Percentiles rank a stretch among this genome's conserved stretches.
These are phyloP conservation scores for Pangasianodon hypophthalmus DNA, from an alignment of 2,113 vertebrate species.

Conservation along the genomic window DNA sequence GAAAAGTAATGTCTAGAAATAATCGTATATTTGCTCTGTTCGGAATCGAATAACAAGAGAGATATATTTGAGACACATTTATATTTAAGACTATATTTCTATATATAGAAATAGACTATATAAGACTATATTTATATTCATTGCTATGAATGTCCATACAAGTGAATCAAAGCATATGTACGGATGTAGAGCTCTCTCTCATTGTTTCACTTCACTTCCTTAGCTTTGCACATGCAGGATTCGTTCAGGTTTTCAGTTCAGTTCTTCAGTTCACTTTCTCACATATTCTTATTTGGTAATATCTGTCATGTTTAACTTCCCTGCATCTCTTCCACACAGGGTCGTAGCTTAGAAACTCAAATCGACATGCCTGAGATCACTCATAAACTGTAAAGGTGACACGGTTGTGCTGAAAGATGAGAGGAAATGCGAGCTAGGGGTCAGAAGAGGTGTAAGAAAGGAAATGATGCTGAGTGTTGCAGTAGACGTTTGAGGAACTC, in stretches of 20 bases:
- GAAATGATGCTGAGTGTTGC: constrained; percentile 16
- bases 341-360: not conserved
- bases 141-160: not conserved
- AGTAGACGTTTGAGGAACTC: not conserved
- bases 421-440: not conserved
- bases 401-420: not conserved
- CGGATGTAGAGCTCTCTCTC: not conserved
- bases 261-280: constrained; percentile 20
- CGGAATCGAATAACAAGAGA: no score
- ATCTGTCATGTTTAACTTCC: not conserved
- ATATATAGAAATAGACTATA: no score
- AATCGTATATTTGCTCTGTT: not conserved
- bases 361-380: not conserved
- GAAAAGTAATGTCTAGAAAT: not conserved
- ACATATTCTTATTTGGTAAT: not conserved
- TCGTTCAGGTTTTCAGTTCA: constrained; percentile 4
- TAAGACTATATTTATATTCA: no score
- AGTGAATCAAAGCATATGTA: not conserved
- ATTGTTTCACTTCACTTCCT: not conserved
- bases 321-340: not conserved
- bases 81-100: no score
- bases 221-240: not conserved
- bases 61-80: no score
- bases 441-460: not conserved
- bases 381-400: not conserved